Evolutionary conservation across 2,888 invertebrate species (phyloP), one percentile per base, ranked within the genome.

Genomic region (Synergus japonicus): DNA sequence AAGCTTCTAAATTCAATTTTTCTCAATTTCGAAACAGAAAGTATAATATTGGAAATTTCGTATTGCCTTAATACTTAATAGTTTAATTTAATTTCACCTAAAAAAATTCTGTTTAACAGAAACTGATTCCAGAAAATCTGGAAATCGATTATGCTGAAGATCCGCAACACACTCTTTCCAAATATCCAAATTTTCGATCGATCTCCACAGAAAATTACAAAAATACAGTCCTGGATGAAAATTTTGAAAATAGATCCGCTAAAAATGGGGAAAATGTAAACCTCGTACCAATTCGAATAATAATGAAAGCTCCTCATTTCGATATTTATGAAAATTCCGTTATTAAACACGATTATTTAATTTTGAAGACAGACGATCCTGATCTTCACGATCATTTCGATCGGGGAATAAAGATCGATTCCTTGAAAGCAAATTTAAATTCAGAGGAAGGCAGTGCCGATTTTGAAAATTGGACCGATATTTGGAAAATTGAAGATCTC

Each of bases 261-360:
- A 49, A 82, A 18, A 46, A 37, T 15, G 58, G 66, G 18, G 54
- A 65, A 15, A 37, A 64, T 43, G 0, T 8, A 46, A 10, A 15
- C 9, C 37, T 77, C 12, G 64, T 90, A 4, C 89, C 90, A 37
- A 83, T 91, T 46, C 86, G 87, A n/a, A 87, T 91, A 79, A 89
- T 91, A 80, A 88, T 91, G 88, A 87, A 87, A 41, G 88, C 90
- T 1, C 91, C 91, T 1, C 91, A 91, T 78, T 81, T 86, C 41
- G 90, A 91, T 77, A 79, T 80, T n/a, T 84, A 87, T 76, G 80
- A 78, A 12, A 85, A 84, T 64, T 77, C 79, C 0, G n/a, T 84
- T 4, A 81, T 84, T 7, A 88, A 87, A 49, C 87, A 91, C 69
- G 89, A 90, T 43, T 89, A 90, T 76, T 65, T 91, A 13, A 85